Evolutionary conservation across 2,113 vertebrate genomes (phyloP).

Genomic region (Melanotaenia duboulayi): DNA sequence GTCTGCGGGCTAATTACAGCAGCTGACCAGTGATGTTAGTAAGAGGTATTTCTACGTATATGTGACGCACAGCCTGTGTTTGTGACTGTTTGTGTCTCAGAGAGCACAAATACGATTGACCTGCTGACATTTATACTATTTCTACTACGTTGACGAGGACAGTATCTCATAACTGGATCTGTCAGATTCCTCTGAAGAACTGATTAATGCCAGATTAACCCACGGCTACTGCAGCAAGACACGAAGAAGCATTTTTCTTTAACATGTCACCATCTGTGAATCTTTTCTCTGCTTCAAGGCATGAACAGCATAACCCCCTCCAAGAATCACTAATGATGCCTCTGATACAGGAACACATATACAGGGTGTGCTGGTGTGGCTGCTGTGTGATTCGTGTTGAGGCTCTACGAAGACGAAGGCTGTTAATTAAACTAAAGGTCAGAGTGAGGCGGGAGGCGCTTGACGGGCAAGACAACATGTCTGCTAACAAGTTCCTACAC

Average conservation of each 20-base stretch:
- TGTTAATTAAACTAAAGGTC: conserved; percentile 67
- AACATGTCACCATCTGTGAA: too few species aligned
- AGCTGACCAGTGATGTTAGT: not conserved
- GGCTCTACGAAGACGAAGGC: conserved; percentile 12
- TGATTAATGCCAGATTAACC: too few species aligned
- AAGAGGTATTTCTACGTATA: not conserved
- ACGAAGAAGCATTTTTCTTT: too few species aligned
- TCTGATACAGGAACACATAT: not conserved
- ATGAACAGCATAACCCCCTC: too few species aligned
- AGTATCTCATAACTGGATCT: too few species aligned
- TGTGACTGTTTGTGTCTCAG: not conserved
- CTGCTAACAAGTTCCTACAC: conserved; percentile 35
- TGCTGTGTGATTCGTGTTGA: not conserved
- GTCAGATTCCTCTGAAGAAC: too few species aligned
- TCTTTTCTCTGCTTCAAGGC: too few species aligned
- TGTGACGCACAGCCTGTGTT: conserved; percentile 19
- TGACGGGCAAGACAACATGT: conserved; percentile 41
- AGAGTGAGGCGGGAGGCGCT: conserved; percentile 17
- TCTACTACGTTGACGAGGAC: too few species aligned
- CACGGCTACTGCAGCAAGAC: too few species aligned
- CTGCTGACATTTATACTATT: not conserved
- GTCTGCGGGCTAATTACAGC: conserved; percentile 30
- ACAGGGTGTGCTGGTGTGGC: not conserved
- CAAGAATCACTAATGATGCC: too few species aligned
- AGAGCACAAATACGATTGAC: not conserved